Percentiles rank a stretch among this genome's conserved stretches.
phyloP scores from a whole-genome alignment of 2,888 invertebrate genomes.

The Junonia oenone region DNA sequence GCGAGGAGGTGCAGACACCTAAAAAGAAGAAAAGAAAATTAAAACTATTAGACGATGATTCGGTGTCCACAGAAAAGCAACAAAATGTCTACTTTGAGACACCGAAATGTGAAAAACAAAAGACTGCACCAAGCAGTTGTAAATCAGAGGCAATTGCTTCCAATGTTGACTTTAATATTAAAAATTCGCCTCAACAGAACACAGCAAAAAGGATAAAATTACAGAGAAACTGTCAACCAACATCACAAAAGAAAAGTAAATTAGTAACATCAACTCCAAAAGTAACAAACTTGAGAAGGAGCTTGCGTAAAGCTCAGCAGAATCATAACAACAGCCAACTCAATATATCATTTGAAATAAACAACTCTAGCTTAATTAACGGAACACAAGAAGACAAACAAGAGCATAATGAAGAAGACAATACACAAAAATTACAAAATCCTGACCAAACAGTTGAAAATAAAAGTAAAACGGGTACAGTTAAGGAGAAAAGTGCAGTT shows the following conservation, averaged over 20 bases:
- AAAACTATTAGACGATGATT: conserved; percentile 53
- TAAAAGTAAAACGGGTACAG: conserved; percentile 21
- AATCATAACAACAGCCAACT: conserved; percentile 45
- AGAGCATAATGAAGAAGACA: conserved; percentile 25
- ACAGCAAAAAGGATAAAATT: conserved; percentile 49
- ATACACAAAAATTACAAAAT: conserved; percentile 37
- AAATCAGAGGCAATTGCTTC: conserved; percentile 52
- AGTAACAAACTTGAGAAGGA: conserved; percentile 49
- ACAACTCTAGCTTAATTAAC: conserved; percentile 40
- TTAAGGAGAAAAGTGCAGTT: conserved; percentile 35
- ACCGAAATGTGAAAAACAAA: conserved; percentile 42
- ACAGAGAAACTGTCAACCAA: conserved; percentile 40
- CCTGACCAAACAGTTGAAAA: conserved; percentile 28
- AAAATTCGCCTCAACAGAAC: conserved; percentile 45
- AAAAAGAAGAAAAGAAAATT: conserved; percentile 62
- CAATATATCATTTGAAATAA: conserved; percentile 52
- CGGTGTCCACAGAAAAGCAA: conserved; percentile 46
- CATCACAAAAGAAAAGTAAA: conserved; percentile 53
- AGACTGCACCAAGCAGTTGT: conserved; percentile 39
- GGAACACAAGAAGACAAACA: conserved; percentile 27
- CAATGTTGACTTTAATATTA: conserved; percentile 62
- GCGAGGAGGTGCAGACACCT: conserved; percentile 39
- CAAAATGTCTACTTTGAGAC: conserved; percentile 59
- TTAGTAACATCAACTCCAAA: conserved; percentile 62
- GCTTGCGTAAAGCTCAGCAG: conserved; percentile 51